These are phyloP conservation scores for Henricia sp. DNA, from an alignment of 53 echinoderm and acorn worm genomes.

Conservation along the genomic window DNA sequence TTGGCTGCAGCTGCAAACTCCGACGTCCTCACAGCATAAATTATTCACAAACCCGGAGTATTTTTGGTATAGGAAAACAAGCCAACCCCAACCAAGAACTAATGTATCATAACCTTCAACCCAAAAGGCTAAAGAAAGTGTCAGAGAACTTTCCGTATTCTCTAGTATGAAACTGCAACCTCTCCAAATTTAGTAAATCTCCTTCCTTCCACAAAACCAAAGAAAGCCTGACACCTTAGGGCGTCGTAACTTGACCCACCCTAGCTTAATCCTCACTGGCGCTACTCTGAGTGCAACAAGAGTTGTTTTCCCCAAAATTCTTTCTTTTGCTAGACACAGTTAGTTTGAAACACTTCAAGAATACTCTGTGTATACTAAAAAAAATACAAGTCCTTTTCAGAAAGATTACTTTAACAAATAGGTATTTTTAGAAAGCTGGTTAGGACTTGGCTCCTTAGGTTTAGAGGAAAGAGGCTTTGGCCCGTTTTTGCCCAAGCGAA, in stretches of 20 bases:
- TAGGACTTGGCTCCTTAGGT: too few relatives aligned
- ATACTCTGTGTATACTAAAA: too few relatives aligned
- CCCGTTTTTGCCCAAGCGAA: too few relatives aligned
- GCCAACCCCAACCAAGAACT: not conserved
- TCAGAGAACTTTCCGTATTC: conserved; percentile 46
- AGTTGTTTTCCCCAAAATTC: conserved; percentile 15
- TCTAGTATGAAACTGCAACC: conserved; percentile 31
- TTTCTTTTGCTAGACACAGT: not conserved
- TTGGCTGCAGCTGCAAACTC: too few relatives aligned
- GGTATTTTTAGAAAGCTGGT: too few relatives aligned
- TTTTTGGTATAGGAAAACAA: conserved; percentile 42
- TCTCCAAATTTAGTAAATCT: conserved; percentile 31
- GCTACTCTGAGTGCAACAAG: conserved; percentile 38
- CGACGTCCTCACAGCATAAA: too few relatives aligned
- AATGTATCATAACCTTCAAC: not conserved
- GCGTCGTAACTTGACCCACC: conserved; percentile 47
- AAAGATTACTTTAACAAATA: too few relatives aligned
- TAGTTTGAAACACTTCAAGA: conserved; percentile 14
- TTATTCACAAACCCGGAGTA: too few relatives aligned
- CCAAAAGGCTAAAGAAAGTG: not conserved
- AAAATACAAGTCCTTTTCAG: too few relatives aligned
- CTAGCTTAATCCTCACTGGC: conserved; percentile 31
- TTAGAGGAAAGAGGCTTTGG: too few relatives aligned
- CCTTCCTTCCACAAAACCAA: conserved; percentile 13
- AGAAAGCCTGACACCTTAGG: conserved; percentile 35